Conservation (phyloP, 2,797 vertebrate genomes). For the Ceyx erithaca region DNA sequence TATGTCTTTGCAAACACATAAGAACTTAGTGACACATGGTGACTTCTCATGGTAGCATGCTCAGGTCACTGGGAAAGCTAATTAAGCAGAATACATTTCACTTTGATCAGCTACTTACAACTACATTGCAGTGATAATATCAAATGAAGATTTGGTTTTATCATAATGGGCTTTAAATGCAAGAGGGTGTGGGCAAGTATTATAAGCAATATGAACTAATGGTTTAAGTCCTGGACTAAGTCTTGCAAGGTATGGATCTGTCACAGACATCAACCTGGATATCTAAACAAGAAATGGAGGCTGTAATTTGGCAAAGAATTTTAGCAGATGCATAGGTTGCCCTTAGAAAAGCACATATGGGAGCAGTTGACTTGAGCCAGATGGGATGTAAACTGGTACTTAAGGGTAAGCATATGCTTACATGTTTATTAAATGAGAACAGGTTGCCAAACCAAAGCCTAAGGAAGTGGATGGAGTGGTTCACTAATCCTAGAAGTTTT, state of each 20-base stretch:
- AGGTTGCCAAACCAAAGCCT: conserved; percentile 5
- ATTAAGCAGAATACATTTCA: conserved; percentile 40
- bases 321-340: conserved; percentile 40
- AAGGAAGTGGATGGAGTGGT: not conserved
- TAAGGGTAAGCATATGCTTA: conserved; percentile 22
- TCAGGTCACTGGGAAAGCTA: conserved; percentile 47
- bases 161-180: not conserved
- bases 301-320: conserved; percentile 1
- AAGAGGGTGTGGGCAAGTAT: conserved; percentile 3
- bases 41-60: not conserved
- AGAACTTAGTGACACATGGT: not conserved
- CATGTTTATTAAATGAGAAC: not conserved
- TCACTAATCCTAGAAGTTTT: not conserved
- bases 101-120: conserved; percentile 56
- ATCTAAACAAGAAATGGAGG: not conserved
- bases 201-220: not conserved
- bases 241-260: not conserved
- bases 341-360: not conserved
- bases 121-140: conserved; percentile 27
- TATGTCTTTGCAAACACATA: not conserved
- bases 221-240: not conserved
- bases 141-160: not conserved
- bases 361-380: conserved; percentile 16
- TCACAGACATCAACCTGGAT: not conserved
- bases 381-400: conserved; percentile 36